Evolutionary conservation across 2,888 invertebrate genomes (phyloP).

Genomic region (Spodoptera picta): DNA sequence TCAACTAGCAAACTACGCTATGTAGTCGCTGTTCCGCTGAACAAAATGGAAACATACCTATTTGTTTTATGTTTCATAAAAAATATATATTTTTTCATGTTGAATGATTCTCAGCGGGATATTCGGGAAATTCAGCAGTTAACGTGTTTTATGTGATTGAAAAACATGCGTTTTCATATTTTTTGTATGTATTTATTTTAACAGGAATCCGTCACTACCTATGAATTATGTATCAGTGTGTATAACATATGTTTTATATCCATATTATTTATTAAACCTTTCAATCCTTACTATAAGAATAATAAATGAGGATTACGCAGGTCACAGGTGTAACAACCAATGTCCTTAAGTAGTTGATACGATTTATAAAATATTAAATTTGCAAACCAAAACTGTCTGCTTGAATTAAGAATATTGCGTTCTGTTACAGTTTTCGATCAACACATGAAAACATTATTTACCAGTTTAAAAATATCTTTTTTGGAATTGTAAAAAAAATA

Average conservation of each 20-base stretch:
- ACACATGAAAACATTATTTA: no score
- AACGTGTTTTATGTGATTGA: constrained; percentile 45
- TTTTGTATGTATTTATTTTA: constrained; percentile 11
- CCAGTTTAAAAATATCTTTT: no score
- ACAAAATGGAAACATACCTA: not conserved
- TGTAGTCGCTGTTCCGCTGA: not conserved
- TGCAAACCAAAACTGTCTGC: not conserved
- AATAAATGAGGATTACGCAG: constrained; percentile 16
- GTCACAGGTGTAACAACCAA: constrained; percentile 19
- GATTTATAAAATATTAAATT: not conserved
- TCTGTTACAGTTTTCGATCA: no score
- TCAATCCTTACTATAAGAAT: not conserved
- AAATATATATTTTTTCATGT: constrained; percentile 16
- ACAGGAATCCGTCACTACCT: constrained; percentile 8
- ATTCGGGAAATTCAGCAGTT: constrained; percentile 22
- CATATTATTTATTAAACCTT: constrained; percentile 1
- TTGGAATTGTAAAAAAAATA: no score
- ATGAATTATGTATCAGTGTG: constrained; percentile 9
- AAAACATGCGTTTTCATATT: constrained; percentile 32
- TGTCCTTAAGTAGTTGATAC: not conserved
- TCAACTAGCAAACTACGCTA: constrained; percentile 21
- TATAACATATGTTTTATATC: constrained; percentile 4
- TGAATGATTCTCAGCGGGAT: constrained; percentile 10
- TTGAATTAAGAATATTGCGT: not conserved
- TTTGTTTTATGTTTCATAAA: constrained; percentile 28